These are phyloP conservation scores for Fragariocoptes setiger DNA, from an alignment of 1,140 invertebrate genomes.

Conservation along the genomic window DNA sequence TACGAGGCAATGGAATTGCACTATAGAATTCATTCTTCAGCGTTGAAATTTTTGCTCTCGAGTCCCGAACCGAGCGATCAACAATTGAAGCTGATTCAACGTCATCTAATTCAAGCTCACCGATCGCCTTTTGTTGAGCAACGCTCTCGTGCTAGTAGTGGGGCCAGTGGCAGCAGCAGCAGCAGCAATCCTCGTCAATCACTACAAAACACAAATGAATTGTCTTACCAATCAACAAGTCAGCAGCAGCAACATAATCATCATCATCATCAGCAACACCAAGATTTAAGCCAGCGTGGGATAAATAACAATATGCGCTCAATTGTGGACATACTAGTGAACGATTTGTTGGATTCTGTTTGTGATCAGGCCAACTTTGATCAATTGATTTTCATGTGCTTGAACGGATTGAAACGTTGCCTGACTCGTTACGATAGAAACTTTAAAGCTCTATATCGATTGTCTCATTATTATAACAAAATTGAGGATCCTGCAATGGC, in stretches of 20 bases:
- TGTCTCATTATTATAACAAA: conserved; percentile 48
- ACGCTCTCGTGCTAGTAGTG: background rate
- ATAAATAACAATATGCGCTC: background rate
- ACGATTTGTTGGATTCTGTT: conserved; percentile 11
- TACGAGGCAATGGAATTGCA: conserved; percentile 54
- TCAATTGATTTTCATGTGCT: conserved; percentile 24
- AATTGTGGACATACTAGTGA: conserved; percentile 12
- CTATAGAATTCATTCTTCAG: conserved; percentile 36
- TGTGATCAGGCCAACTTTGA: conserved; percentile 11
- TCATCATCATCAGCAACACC: too few species aligned
- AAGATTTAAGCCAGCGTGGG: too few species aligned
- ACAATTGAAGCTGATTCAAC: conserved; percentile 2
- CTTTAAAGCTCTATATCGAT: conserved; percentile 61
- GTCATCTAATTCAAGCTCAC: conserved; percentile 1
- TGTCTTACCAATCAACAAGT: too few species aligned
- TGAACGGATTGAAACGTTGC: conserved; percentile 47
- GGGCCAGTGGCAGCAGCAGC: background rate
- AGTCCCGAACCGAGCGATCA: background rate
- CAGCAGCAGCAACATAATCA: too few species aligned
- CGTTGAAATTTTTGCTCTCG: conserved; percentile 37
- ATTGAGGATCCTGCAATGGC: conserved; percentile 19
- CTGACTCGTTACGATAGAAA: conserved; percentile 51
- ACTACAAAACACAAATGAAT: too few species aligned
- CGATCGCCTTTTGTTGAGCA: conserved; percentile 5
- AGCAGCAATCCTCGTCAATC: too few species aligned